Evolutionary conservation across 2,113 vertebrate species (phyloP).

Genomic region (Australoheros scitulus): DNA sequence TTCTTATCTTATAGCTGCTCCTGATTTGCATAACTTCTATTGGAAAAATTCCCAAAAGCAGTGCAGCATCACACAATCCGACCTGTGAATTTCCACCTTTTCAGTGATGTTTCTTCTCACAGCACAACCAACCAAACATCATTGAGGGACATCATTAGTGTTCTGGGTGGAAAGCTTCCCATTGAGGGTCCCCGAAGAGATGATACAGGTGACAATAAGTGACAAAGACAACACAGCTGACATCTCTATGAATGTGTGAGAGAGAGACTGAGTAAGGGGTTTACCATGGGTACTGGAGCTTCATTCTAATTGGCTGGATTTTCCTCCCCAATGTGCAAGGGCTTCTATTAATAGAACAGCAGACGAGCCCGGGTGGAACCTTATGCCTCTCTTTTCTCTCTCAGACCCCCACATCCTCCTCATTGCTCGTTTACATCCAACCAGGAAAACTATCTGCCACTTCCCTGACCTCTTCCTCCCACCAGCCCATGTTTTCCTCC

Average conservation of each 20-base stretch:
- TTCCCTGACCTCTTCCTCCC: constrained; percentile 21
- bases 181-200: constrained; percentile 15
- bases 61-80: neutral
- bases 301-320: constrained; percentile 61
- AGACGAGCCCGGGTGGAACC: constrained; percentile 40
- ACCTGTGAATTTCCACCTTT: neutral
- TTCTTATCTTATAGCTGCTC: neutral
- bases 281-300: constrained; percentile 30
- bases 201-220: constrained; percentile 30
- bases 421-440: neutral
- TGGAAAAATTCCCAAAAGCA: constrained; percentile 14
- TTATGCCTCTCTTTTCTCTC: constrained; percentile 37
- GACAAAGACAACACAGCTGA: constrained; percentile 18
- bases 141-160: neutral
- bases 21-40: neutral
- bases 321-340: constrained; percentile 42
- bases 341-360: constrained; percentile 66
- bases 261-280: constrained; percentile 22
- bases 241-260: constrained; percentile 16
- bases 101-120: neutral
- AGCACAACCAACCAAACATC: neutral
- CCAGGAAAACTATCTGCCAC: constrained; percentile 1
- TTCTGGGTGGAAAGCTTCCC: neutral
- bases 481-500: constrained; percentile 1
- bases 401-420: constrained; percentile 33